Evolutionary conservation across 1,140 invertebrate species (phyloP), one percentile per base, ranked within the genome.

Genomic region (Drosophila insularis): DNA sequence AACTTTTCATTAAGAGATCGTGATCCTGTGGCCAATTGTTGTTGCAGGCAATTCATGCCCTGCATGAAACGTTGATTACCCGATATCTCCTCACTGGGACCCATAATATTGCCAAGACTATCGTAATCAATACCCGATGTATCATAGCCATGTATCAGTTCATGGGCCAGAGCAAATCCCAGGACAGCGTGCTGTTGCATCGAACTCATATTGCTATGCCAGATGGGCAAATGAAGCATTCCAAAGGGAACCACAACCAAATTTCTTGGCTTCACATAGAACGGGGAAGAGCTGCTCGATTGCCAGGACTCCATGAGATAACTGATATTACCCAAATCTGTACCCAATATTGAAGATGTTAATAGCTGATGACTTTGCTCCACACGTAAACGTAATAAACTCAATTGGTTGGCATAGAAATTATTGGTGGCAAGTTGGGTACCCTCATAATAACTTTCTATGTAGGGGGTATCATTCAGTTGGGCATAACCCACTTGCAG

Each of bases 321-420:
- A 27, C 78, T 73, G 0, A 72, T 35, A 67, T 78, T 73, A 8
- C 64, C 67, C 0, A 54, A 40, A 64, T 71, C 67, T 7, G 31
- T 53, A 17, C 13, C 17, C 4, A 10, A 4, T 39, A 21, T 31
- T 8, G 64, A 46, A 43, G 6, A 39, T 7, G 14, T 19, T 27
- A 91, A 61, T 66, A 87, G 59, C 2, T 76, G 55, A 43, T 90
- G 78, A 31, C 65, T 90, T 46, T 64, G 77, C 39, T 82, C 82
- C 0, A 90, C 89, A 1, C 71, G 79, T 5, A 79, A 62, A 0
- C 90, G 74, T 17, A 91, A 40, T 58, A 91, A 5, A 5, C 74
- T 62, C 55, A 91, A 31, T 23, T 91, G 90, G 67, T 91, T 91
- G 2, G 50, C 87, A 58, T 91, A 91, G 37, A 91, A 91, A 14